Evolutionary conservation across 35 echinoderm and acorn worm genomes (phyloP).

Genomic region (Holothuria glaberrima): DNA sequence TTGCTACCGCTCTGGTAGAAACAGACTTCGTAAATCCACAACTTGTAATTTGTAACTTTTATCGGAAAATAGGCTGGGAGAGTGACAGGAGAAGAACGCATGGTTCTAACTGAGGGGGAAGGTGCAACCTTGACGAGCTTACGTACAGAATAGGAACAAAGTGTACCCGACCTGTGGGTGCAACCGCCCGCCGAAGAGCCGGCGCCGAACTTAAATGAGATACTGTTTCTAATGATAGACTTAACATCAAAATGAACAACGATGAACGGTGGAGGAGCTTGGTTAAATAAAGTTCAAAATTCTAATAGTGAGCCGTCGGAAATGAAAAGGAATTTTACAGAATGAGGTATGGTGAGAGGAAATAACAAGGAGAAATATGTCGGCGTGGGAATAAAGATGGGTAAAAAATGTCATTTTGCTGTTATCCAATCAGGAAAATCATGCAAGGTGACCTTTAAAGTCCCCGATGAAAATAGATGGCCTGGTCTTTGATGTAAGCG

Average conservation of each 20-base stretch:
- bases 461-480: too few species aligned
- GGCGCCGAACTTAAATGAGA: constrained; percentile 38
- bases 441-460: constrained; percentile 33
- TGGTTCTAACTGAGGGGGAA: constrained; percentile 12
- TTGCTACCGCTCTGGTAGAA: neutral
- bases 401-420: constrained; percentile 4
- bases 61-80: constrained; percentile 21
- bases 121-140: constrained; percentile 22
- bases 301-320: neutral
- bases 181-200: constrained; percentile 15
- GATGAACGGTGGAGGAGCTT: too few species aligned
- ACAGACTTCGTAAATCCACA: neutral
- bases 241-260: neutral
- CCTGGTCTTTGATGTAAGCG: too few species aligned
- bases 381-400: constrained; percentile 39
- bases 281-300: constrained; percentile 33
- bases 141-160: constrained; percentile 11
- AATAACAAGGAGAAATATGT: constrained; percentile 17
- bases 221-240: constrained; percentile 15
- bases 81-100: neutral
- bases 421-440: constrained; percentile 40
- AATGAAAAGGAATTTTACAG: constrained; percentile 20
- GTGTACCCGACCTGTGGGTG: constrained; percentile 29
- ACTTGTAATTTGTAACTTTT: neutral
- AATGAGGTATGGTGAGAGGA: neutral